A percentile compares a stretch with the other conserved stretches of the same genome.
Evolutionary conservation across 1,140 invertebrate genomes (phyloP).

Genomic region (Nasonia vitripennis): DNA sequence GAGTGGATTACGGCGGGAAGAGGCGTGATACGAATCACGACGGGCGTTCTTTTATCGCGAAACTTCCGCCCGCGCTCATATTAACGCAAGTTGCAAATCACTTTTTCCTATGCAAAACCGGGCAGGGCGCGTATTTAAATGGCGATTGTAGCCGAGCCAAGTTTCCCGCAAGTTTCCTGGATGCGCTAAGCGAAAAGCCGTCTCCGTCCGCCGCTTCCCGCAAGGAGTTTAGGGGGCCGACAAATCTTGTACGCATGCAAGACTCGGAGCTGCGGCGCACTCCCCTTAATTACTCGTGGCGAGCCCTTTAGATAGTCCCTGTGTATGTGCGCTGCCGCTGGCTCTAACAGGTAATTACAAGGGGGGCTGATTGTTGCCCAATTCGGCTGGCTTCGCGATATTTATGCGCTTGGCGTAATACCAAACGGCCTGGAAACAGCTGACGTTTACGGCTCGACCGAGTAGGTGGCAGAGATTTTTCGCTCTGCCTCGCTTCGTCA

Average conservation of each 20-base stretch:
- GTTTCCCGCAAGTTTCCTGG: not conserved
- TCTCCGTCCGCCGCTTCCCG: not conserved
- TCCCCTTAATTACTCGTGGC: conserved; percentile 63
- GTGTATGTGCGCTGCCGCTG: not conserved
- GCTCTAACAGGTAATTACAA: conserved; percentile 62
- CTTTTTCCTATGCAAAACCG: not conserved
- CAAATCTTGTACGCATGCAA: conserved; percentile 60
- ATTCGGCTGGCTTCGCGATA: conserved; percentile 53
- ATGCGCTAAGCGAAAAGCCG: conserved; percentile 4
- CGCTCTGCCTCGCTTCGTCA: too few relatives aligned
- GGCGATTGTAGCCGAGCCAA: not conserved
- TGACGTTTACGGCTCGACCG: conserved; percentile 53
- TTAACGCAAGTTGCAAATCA: not conserved
- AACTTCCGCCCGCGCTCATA: not conserved
- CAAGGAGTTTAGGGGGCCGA: conserved; percentile 48
- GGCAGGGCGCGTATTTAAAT: not conserved
- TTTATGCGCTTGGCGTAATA: conserved; percentile 59
- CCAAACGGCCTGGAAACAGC: conserved; percentile 59
- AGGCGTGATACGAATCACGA: not conserved
- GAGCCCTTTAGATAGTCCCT: not conserved
- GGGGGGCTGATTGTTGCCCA: conserved; percentile 57
- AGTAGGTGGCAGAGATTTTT: not conserved
- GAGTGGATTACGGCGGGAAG: not conserved
- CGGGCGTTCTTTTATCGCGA: not conserved
- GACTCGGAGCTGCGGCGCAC: conserved; percentile 43